Conservation (phyloP, 2,888 invertebrate species). For the Morpho achilles region DNA sequence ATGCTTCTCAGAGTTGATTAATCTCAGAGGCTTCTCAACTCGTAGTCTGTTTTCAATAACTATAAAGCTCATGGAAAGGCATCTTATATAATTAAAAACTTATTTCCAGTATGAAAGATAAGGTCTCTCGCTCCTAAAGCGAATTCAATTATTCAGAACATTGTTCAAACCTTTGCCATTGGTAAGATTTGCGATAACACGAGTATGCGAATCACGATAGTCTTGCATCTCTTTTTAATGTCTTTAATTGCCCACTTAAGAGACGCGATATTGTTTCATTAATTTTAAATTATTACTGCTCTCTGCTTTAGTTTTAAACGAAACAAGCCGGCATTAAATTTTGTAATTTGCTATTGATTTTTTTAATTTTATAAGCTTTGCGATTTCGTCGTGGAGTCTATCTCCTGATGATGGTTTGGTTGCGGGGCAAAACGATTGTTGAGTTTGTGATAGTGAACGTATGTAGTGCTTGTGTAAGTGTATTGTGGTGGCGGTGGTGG, state of each 20-base stretch:
- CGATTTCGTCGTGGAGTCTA: too few species aligned
- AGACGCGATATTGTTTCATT: constrained; percentile 36
- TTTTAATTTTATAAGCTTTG: not conserved
- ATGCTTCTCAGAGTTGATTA: constrained; percentile 1
- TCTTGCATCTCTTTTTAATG: constrained; percentile 38
- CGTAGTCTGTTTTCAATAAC: constrained; percentile 12
- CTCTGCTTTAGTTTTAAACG: not conserved
- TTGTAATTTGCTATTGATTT: not conserved
- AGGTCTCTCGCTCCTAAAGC: constrained; percentile 44
- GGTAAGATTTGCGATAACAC: constrained; percentile 44
- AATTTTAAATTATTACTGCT: constrained; percentile 32
- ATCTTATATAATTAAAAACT: not conserved
- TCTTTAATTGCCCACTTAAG: constrained; percentile 40
- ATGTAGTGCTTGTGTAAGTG: too few species aligned
- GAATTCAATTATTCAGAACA: constrained; percentile 13
- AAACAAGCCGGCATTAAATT: constrained; percentile 2
- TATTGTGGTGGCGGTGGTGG: too few species aligned
- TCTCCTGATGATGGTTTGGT: too few species aligned
- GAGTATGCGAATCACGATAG: constrained; percentile 46
- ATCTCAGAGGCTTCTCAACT: too few species aligned
- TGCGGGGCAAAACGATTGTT: too few species aligned
- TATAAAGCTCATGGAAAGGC: constrained; percentile 4
- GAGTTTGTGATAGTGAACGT: too few species aligned
- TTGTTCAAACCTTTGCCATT: constrained; percentile 27
- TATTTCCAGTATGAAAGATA: not conserved